Conservation (phyloP, 1,140 invertebrate genomes). For the Drosophila ogumai region DNA sequence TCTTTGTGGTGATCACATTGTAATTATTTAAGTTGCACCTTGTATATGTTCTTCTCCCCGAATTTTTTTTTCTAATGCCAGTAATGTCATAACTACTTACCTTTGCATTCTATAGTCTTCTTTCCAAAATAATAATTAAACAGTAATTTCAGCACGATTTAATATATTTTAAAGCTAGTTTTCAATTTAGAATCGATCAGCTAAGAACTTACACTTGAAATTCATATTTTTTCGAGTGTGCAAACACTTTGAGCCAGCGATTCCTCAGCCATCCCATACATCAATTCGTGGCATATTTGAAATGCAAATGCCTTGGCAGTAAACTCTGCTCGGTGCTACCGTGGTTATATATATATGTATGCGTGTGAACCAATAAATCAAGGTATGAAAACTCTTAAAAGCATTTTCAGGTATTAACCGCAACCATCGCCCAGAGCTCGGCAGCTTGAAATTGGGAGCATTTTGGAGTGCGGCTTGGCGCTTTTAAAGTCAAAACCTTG, state of each 20-base stretch:
- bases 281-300: constrained; percentile 66
- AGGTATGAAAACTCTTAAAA: constrained; percentile 75
- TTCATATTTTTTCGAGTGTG: constrained; percentile 10
- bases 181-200: not conserved
- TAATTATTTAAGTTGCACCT: too few species aligned
- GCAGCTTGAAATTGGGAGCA: constrained; percentile 23
- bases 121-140: not conserved
- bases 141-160: not conserved
- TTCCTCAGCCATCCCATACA: constrained; percentile 56
- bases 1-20: too few species aligned
- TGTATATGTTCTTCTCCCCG: too few species aligned
- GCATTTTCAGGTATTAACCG: constrained; percentile 76
- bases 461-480: constrained; percentile 52
- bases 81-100: too few species aligned
- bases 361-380: constrained; percentile 68
- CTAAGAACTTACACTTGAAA: not conserved
- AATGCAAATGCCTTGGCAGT: constrained; percentile 72
- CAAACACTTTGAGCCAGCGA: constrained; percentile 8
- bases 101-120: too few species aligned
- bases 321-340: constrained; percentile 30
- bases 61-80: too few species aligned
- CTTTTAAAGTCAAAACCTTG: constrained; percentile 53
- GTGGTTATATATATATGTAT: constrained; percentile 11
- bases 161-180: rapidly evolving
- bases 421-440: constrained; percentile 36